Evolutionary conservation across 2,888 invertebrate genomes (phyloP).

Genomic region (Limnephilus lunatus): DNA sequence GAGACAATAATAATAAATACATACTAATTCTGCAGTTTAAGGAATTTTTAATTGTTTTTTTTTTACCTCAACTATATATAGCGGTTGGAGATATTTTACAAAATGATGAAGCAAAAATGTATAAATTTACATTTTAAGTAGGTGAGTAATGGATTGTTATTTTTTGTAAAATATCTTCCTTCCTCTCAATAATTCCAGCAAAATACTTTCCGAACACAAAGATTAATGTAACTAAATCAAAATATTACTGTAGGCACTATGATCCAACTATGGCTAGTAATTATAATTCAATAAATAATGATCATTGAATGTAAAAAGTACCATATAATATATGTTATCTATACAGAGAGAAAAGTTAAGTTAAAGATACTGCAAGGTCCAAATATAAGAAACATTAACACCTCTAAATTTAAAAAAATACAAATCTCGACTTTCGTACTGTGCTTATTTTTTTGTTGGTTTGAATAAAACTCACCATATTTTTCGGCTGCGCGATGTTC

Average conservation of each 20-base stretch:
- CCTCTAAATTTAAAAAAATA: constrained; percentile 28
- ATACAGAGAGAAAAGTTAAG: constrained; percentile 26
- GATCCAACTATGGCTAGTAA: constrained; percentile 18
- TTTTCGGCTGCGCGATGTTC: constrained; percentile 17
- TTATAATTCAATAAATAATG: neutral
- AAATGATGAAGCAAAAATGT: neutral
- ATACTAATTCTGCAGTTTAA: neutral
- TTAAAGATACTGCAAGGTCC: constrained; percentile 22
- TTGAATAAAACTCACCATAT: constrained; percentile 32
- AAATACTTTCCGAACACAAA: constrained; percentile 25
- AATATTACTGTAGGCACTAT: constrained; percentile 27
- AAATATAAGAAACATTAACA: constrained; percentile 11
- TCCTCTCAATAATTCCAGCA: neutral
- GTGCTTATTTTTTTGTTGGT: constrained; percentile 36
- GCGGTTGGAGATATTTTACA: constrained; percentile 2
- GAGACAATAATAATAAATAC: neutral
- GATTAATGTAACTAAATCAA: constrained; percentile 3
- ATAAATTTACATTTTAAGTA: neutral
- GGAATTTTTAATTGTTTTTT: neutral
- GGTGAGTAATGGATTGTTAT: neutral
- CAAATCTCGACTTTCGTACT: constrained; percentile 36
- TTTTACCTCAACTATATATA: neutral
- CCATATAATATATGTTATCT: neutral
- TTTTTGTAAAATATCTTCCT: neutral
- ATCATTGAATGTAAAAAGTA: constrained; percentile 4